phyloP scores from a whole-genome alignment of 2,888 invertebrate species.

The Rapana venosa region DNA sequence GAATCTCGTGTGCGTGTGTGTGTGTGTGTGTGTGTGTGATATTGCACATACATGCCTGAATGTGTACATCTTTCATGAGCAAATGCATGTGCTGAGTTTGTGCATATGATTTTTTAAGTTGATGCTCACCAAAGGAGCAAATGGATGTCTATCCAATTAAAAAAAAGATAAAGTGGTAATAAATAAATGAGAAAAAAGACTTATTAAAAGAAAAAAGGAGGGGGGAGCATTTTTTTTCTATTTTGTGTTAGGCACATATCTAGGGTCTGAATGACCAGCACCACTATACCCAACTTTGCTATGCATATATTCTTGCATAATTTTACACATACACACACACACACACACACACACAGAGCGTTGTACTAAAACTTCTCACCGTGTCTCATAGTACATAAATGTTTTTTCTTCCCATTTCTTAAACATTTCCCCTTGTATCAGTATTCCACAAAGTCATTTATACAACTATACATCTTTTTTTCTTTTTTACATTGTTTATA shows the following conservation, averaged over 20 bases:
- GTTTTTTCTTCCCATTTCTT: too few relatives aligned
- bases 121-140: background rate
- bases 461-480: too few relatives aligned
- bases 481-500: background rate
- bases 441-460: too few relatives aligned
- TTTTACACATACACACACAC: background rate
- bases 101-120: background rate
- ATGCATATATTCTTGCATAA: background rate
- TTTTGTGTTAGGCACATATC: background rate
- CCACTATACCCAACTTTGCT: background rate
- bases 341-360: background rate
- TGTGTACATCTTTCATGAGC: background rate
- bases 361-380: too few relatives aligned
- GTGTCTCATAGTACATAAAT: too few relatives aligned
- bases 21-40: background rate
- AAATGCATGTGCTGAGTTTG: too few relatives aligned
- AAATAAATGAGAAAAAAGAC: background rate
- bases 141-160: too few relatives aligned
- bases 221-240: background rate
- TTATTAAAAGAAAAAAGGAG: background rate
- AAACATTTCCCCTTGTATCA: too few relatives aligned
- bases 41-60: too few relatives aligned
- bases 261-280: slow-evolving; percentile 15
- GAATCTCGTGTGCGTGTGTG: background rate
- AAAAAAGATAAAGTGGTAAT: background rate